Percentiles rank a stretch among this genome's conserved stretches.
These are phyloP conservation scores for Pemphigus obesinymphae DNA, from an alignment of 1,140 invertebrate species.

Conservation along the genomic window DNA sequence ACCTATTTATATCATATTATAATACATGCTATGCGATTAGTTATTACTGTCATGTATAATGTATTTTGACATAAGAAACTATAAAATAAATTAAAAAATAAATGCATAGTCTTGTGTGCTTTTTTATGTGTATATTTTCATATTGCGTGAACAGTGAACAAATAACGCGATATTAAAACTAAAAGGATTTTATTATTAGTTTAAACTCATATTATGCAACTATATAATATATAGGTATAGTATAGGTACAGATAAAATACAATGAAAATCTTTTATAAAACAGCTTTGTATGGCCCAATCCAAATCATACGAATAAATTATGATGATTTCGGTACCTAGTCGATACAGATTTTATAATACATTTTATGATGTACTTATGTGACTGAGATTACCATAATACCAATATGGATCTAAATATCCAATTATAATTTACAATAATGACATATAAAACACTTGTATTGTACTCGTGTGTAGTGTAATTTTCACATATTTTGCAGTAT, in stretches of 20 bases:
- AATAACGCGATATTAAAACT: background rate
- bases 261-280: background rate
- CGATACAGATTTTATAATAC: background rate
- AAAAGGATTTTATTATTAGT: background rate
- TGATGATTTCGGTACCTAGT: background rate
- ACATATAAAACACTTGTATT: background rate
- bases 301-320: too few relatives aligned
- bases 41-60: conserved; percentile 7
- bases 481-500: background rate
- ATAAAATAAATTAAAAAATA: conserved; percentile 7
- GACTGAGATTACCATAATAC: background rate
- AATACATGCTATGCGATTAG: background rate
- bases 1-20: background rate
- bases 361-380: background rate
- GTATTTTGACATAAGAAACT: background rate
- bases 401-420: background rate
- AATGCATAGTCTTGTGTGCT: background rate
- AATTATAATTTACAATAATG: background rate
- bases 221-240: background rate
- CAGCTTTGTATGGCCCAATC: background rate
- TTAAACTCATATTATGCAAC: background rate
- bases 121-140: background rate
- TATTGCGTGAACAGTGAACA: background rate
- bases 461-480: background rate
- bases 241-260: background rate